phyloP scores from a whole-genome alignment of 1,140 invertebrate genomes.

The Dendroctonus ponderosae region DNA sequence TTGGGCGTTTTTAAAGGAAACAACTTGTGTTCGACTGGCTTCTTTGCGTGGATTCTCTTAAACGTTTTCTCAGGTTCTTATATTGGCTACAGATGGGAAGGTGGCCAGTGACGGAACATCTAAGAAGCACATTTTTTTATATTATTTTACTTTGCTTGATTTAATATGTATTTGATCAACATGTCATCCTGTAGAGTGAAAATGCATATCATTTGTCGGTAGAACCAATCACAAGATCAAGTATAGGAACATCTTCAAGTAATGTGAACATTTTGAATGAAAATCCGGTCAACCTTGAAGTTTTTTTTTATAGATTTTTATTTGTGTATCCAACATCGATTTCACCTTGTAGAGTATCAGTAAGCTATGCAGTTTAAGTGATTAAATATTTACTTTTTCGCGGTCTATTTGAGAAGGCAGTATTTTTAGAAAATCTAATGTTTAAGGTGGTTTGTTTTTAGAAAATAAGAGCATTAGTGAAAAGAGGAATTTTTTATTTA shows the following conservation, averaged over 20 bases:
- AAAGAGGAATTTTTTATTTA: too few species aligned
- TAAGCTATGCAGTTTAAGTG: constrained; percentile 1
- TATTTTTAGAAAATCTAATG: neutral
- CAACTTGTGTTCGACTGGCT: constrained; percentile 15
- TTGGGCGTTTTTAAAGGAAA: constrained; percentile 19
- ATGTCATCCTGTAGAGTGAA: neutral
- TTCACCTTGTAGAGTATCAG: neutral
- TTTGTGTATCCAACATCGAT: too few species aligned
- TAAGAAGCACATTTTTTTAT: neutral
- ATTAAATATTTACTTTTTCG: neutral
- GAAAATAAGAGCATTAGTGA: too few species aligned
- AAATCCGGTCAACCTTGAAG: too few species aligned
- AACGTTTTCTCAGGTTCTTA: neutral
- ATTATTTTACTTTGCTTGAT: neutral
- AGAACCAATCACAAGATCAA: too few species aligned
- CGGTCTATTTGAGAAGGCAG: neutral
- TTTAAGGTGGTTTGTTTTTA: too few species aligned
- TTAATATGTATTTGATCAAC: neutral
- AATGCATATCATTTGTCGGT: too few species aligned
- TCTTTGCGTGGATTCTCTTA: neutral
- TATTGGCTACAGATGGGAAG: neutral
- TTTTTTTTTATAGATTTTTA: too few species aligned
- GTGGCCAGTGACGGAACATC: neutral
- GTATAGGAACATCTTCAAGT: too few species aligned
- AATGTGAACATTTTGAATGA: too few species aligned